Evolutionary conservation across 1,140 invertebrate species (phyloP).

Genomic region (Calephelis nemesis): DNA sequence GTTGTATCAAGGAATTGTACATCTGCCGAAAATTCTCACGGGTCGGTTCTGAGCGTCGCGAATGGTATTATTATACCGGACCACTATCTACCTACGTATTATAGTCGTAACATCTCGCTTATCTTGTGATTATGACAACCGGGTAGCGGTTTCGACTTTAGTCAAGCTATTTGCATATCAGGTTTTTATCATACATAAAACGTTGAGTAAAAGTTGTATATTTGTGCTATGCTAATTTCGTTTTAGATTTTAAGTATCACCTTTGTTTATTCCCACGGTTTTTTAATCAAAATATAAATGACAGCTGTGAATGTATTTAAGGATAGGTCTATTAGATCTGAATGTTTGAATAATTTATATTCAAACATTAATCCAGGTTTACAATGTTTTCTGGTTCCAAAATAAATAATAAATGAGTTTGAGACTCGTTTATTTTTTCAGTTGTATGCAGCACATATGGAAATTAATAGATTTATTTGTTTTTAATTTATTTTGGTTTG

Average conservation of each 20-base stretch:
- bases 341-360: slow-evolving; percentile 5
- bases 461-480: no score
- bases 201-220: slow-evolving; percentile 40
- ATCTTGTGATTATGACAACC: slow-evolving; percentile 62
- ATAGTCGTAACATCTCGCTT: slow-evolving; percentile 20
- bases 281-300: slow-evolving; percentile 10
- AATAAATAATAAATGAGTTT: not conserved
- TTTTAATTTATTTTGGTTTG: no score
- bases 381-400: not conserved
- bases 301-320: not conserved
- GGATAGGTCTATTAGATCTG: slow-evolving; percentile 7
- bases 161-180: slow-evolving; percentile 67
- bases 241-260: slow-evolving; percentile 25
- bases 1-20: slow-evolving; percentile 74
- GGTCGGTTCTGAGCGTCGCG: slow-evolving; percentile 49
- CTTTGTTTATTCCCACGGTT: slow-evolving; percentile 24
- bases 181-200: slow-evolving; percentile 40
- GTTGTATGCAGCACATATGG: no score
- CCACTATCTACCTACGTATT: slow-evolving; percentile 41
- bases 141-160: slow-evolving; percentile 65
- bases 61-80: slow-evolving; percentile 65
- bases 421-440: no score
- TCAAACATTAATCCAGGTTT: not conserved
- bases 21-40: slow-evolving; percentile 79
- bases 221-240: slow-evolving; percentile 40